phyloP scores from a whole-genome alignment of 2,888 invertebrate species.

The Leptopilina drosophilae region DNA sequence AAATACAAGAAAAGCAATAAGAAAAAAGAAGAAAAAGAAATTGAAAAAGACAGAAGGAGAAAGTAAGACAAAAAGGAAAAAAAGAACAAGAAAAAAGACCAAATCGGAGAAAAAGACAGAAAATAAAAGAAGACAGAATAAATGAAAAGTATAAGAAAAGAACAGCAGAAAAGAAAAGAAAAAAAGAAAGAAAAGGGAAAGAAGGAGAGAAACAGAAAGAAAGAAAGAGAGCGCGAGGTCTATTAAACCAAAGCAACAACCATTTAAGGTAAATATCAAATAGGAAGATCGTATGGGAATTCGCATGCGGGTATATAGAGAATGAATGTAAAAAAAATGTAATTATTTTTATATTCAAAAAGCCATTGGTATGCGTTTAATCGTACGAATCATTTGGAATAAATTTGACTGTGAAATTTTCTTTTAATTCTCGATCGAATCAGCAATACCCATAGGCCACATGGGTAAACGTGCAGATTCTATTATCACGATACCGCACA shows the following conservation, averaged over 20 bases:
- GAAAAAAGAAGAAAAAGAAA: no score
- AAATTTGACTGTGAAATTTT: slow-evolving; percentile 57
- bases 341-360: slow-evolving; percentile 41
- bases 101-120: no score
- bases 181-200: neutral
- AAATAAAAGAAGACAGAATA: no score
- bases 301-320: neutral
- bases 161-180: no score
- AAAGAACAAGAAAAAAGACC: no score
- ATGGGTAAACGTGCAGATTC: slow-evolving; percentile 63
- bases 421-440: slow-evolving; percentile 55
- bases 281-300: slow-evolving; percentile 17
- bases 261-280: slow-evolving; percentile 31
- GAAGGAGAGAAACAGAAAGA: neutral
- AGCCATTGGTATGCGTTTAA: slow-evolving; percentile 50
- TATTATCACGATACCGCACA: slow-evolving; percentile 61
- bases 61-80: no score
- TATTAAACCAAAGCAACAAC: neutral
- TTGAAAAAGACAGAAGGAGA: no score
- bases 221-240: neutral
- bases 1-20: no score
- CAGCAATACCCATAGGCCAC: slow-evolving; percentile 50
- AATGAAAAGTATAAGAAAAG: no score
- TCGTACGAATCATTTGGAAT: slow-evolving; percentile 50
- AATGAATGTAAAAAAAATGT: slow-evolving; percentile 45